A percentile compares a stretch with the other conserved stretches of the same genome.
phyloP scores from a whole-genome alignment of 2,888 invertebrate genomes.

The Erebia ligea region DNA sequence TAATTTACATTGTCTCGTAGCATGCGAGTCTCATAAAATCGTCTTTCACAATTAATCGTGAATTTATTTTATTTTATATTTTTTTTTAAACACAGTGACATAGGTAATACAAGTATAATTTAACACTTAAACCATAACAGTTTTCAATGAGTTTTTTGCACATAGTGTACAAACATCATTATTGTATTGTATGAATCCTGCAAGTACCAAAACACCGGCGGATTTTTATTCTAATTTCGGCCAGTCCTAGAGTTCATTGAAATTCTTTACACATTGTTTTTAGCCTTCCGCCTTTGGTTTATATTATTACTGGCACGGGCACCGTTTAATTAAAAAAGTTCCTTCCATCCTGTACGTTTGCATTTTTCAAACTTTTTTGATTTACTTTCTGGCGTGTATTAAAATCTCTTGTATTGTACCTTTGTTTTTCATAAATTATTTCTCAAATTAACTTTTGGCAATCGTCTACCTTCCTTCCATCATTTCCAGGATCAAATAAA shows the following conservation, averaged over 20 bases:
- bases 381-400: slow-evolving; percentile 19
- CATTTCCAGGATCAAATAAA: no score
- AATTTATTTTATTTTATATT: no score
- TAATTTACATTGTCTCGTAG: no score
- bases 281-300: slow-evolving; percentile 34
- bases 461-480: no score
- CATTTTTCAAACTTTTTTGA: slow-evolving; percentile 25
- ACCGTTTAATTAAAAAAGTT: slow-evolving; percentile 46
- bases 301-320: slow-evolving; percentile 50
- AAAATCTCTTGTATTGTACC: slow-evolving; percentile 10
- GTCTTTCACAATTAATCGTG: background rate
- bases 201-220: slow-evolving; percentile 9
- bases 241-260: slow-evolving; percentile 50
- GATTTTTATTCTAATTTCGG: slow-evolving; percentile 51
- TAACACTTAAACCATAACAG: no score
- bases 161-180: no score
- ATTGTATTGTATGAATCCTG: background rate
- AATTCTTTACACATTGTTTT: slow-evolving; percentile 57
- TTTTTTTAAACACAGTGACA: no score
- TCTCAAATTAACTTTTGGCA: no score
- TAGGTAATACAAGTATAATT: no score
- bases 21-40: background rate
- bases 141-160: no score
- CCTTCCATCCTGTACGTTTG: slow-evolving; percentile 23
- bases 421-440: background rate